These are phyloP conservation scores for Lepus oiostolus DNA, from an alignment of 2,797 vertebrate genomes.

Conservation along the genomic window DNA sequence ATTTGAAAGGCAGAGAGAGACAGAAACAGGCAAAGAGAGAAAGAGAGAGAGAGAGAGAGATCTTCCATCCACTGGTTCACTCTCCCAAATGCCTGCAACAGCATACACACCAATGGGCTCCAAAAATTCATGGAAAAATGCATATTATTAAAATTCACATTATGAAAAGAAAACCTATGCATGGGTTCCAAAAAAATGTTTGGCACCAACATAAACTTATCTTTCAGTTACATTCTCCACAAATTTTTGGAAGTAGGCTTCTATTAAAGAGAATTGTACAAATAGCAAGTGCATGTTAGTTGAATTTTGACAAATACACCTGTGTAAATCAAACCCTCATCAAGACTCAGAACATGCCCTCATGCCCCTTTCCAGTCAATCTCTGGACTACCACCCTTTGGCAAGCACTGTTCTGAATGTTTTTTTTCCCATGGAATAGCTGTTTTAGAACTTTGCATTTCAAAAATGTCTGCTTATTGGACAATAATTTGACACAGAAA, in stretches of 20 bases:
- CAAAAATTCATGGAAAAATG: too few relatives aligned
- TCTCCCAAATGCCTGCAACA: too few relatives aligned
- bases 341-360: slow-evolving; percentile 21
- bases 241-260: too few relatives aligned
- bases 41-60: too few relatives aligned
- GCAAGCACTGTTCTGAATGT: background rate
- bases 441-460: slow-evolving; percentile 40
- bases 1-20: too few relatives aligned
- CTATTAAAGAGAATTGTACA: background rate
- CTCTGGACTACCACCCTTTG: background rate
- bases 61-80: too few relatives aligned
- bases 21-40: too few relatives aligned
- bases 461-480: background rate
- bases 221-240: too few relatives aligned
- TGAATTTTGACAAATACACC: background rate
- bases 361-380: background rate
- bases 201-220: too few relatives aligned
- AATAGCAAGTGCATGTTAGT: slow-evolving; percentile 7
- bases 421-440: slow-evolving; percentile 29
- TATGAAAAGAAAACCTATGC: too few relatives aligned
- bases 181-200: background rate
- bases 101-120: too few relatives aligned
- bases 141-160: too few relatives aligned
- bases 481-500: background rate
- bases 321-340: slow-evolving; percentile 47